These are phyloP conservation scores for Orgyia antiqua DNA, from an alignment of 2,888 invertebrate species.

Conservation along the genomic window DNA sequence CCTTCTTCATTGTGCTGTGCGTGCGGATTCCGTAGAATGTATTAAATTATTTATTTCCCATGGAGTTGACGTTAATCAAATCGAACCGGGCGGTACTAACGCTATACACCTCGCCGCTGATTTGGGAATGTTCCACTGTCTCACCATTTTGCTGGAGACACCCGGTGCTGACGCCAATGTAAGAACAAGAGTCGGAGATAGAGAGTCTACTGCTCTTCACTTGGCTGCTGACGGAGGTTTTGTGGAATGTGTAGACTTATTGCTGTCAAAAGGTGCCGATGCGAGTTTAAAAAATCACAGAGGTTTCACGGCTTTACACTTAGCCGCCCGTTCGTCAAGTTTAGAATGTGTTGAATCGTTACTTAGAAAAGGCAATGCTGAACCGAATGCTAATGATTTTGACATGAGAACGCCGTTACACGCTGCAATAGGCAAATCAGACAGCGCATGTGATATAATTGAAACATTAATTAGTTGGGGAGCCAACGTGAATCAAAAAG, in stretches of 20 bases:
- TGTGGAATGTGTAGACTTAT: conserved; percentile 86
- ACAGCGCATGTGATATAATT: conserved; percentile 87
- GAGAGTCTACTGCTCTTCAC: conserved; percentile 89
- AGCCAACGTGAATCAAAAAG: conserved; percentile 89
- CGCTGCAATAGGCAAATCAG: conserved; percentile 90
- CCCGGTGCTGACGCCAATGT: conserved; percentile 85
- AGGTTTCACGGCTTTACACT: conserved; percentile 90
- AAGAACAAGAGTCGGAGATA: conserved; percentile 82
- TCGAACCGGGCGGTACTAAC: conserved; percentile 86
- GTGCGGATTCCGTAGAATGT: conserved; percentile 90
- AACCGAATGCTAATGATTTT: conserved; percentile 88
- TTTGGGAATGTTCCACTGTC: conserved; percentile 85
- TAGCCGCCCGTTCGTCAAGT: conserved; percentile 89
- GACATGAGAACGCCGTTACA: conserved; percentile 90
- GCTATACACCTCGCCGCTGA: conserved; percentile 90
- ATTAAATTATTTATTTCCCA: conserved; percentile 85
- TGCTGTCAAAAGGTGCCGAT: conserved; percentile 86
- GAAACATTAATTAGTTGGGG: conserved; percentile 88
- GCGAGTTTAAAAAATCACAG: conserved; percentile 86
- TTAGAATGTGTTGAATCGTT: conserved; percentile 89
- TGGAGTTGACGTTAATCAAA: conserved; percentile 86
- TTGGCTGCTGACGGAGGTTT: conserved; percentile 93
- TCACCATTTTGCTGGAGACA: conserved; percentile 85
- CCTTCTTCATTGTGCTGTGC: conserved; percentile 89
- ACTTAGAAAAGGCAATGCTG: conserved; percentile 84